Percentiles rank a stretch among this genome's conserved stretches.
These are phyloP conservation scores for Brachyptera risi DNA, from an alignment of 2,888 invertebrate genomes.

Conservation along the genomic window DNA sequence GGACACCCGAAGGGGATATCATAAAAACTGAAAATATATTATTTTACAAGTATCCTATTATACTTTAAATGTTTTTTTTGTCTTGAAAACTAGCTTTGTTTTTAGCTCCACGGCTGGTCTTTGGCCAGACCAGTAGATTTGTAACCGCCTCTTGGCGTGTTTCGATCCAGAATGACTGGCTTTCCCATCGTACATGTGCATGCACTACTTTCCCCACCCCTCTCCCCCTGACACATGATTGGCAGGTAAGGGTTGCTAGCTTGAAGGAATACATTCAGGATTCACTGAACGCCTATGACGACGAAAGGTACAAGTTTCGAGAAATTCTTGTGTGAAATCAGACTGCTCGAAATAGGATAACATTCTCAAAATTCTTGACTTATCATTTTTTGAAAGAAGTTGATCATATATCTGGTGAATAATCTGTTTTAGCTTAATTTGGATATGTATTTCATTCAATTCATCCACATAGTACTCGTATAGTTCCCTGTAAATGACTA, in stretches of 20 bases:
- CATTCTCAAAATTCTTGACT: no score
- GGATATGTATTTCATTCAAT: no score
- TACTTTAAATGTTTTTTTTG: no score
- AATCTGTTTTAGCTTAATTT: no score
- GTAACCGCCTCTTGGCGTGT: conserved; percentile 1
- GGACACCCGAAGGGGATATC: not conserved
- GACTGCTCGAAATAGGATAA: no score
- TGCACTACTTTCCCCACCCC: not conserved
- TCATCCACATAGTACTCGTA: no score
- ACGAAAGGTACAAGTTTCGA: no score
- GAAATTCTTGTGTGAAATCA: no score
- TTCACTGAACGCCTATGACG: no score
- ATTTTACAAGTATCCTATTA: not conserved
- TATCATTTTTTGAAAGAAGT: no score
- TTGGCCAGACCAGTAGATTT: not conserved
- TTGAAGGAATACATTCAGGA: not conserved
- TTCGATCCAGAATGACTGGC: not conserved
- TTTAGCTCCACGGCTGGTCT: not conserved
- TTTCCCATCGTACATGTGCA: not conserved
- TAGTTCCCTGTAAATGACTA: no score
- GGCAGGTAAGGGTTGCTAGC: conserved; percentile 9
- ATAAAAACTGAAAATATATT: not conserved
- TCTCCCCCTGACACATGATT: not conserved
- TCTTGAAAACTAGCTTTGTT: conserved; percentile 7
- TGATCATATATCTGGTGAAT: no score